Percentiles rank a stretch among this genome's conserved stretches.
Conservation (phyloP, 2,888 invertebrate species). For the Ectemnius cavifrons region DNA sequence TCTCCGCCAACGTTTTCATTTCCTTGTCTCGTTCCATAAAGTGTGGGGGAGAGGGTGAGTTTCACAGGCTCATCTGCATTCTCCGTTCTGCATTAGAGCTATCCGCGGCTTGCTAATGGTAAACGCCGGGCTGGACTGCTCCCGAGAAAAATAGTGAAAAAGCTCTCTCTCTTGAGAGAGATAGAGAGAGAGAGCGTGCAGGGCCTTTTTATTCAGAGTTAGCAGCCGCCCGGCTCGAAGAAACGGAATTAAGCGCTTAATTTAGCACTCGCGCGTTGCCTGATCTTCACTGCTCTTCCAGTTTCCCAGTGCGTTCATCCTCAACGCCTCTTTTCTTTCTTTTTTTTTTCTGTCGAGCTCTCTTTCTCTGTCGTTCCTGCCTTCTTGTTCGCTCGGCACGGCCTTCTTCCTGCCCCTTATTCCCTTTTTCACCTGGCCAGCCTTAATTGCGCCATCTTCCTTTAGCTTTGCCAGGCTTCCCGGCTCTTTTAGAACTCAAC, state of each 20-base stretch:
- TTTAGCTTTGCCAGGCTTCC: no score
- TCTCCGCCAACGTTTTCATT: no score
- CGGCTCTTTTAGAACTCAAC: no score
- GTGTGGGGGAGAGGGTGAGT: no score
- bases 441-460: no score
- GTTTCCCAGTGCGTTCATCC: background rate
- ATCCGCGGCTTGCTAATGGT: constrained; percentile 49
- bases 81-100: constrained; percentile 36
- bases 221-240: constrained; percentile 4
- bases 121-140: constrained; percentile 32
- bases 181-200: background rate
- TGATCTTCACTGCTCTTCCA: constrained; percentile 26
- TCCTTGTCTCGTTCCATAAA: no score
- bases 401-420: no score
- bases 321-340: background rate
- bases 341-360: background rate
- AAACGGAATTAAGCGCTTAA: constrained; percentile 57
- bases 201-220: background rate
- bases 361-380: background rate
- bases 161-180: background rate
- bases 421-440: no score
- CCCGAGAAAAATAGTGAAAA: constrained; percentile 13
- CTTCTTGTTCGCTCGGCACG: background rate
- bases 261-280: constrained; percentile 40
- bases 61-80: constrained; percentile 54